phyloP scores from a whole-genome alignment of 1,140 invertebrate genomes.

The Monochamus saltuarius region DNA sequence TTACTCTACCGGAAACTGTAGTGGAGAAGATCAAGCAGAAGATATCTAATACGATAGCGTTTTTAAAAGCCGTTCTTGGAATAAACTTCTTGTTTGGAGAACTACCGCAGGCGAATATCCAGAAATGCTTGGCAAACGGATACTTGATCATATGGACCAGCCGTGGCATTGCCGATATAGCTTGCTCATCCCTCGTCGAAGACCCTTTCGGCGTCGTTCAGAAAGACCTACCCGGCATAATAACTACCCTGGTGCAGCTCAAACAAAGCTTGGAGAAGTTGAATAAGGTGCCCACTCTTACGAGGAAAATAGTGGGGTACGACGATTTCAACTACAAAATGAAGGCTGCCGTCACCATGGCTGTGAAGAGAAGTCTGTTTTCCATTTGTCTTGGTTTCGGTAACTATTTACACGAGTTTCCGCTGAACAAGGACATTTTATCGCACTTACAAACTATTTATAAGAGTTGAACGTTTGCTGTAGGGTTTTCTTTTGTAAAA shows the following conservation, averaged over 20 bases:
- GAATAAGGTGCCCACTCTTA: constrained; percentile 62
- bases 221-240: constrained; percentile 70
- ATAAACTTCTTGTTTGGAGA: constrained; percentile 72
- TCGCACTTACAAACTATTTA: constrained; percentile 35
- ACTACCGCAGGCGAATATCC: constrained; percentile 65
- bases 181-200: constrained; percentile 68
- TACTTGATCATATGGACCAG: constrained; percentile 69
- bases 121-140: constrained; percentile 63
- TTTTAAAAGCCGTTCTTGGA: constrained; percentile 58
- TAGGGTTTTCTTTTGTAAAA: too few relatives aligned
- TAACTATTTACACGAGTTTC: constrained; percentile 67
- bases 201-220: constrained; percentile 80
- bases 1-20: constrained; percentile 13
- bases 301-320: constrained; percentile 60
- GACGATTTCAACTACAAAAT: constrained; percentile 63
- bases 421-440: constrained; percentile 50
- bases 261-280: constrained; percentile 72
- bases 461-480: constrained; percentile 18
- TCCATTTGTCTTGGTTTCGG: constrained; percentile 69
- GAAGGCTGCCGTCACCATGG: constrained; percentile 60
- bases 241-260: constrained; percentile 63
- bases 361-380: constrained; percentile 73
- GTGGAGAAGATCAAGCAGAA: constrained; percentile 26
- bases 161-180: constrained; percentile 68
- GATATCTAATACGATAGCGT: constrained; percentile 14